Percentiles rank a stretch among this genome's conserved stretches.
phyloP scores from a whole-genome alignment of 1,140 invertebrate genomes.

The Phenacoccus solenopsis region DNA sequence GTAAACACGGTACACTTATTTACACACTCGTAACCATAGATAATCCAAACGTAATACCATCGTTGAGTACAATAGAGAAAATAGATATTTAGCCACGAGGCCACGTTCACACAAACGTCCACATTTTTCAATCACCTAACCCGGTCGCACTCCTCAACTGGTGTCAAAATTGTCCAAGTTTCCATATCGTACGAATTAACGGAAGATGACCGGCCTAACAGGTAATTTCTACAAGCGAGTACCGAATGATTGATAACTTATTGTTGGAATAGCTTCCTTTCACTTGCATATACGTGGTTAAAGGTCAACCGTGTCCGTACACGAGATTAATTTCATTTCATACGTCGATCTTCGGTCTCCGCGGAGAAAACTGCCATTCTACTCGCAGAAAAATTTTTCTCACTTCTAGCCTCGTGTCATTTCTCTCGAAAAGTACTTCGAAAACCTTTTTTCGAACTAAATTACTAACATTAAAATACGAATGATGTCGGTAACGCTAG shows the following conservation, averaged over 20 bases:
- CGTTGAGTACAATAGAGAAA: too few relatives aligned
- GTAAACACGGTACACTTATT: too few relatives aligned
- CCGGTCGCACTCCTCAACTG: too few relatives aligned
- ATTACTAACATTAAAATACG: not conserved
- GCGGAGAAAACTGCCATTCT: not conserved
- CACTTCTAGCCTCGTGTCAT: too few relatives aligned
- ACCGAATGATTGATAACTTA: not conserved
- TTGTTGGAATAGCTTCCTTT: not conserved
- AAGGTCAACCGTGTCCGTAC: not conserved
- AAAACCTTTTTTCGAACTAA: not conserved
- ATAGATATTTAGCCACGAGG: too few relatives aligned
- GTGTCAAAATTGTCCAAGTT: not conserved
- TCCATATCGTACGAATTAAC: not conserved
- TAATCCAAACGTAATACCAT: too few relatives aligned
- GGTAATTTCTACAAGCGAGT: not conserved
- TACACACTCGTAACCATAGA: too few relatives aligned
- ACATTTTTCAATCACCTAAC: too few relatives aligned
- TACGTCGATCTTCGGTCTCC: not conserved
- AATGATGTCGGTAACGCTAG: not conserved
- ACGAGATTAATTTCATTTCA: not conserved
- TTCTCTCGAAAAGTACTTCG: too few relatives aligned
- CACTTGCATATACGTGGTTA: not conserved
- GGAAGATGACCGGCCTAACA: not conserved
- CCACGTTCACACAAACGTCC: too few relatives aligned
- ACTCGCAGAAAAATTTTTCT: not conserved